Evolutionary conservation across 1,140 invertebrate species (phyloP).

Genomic region (Diuraphis noxia): DNA sequence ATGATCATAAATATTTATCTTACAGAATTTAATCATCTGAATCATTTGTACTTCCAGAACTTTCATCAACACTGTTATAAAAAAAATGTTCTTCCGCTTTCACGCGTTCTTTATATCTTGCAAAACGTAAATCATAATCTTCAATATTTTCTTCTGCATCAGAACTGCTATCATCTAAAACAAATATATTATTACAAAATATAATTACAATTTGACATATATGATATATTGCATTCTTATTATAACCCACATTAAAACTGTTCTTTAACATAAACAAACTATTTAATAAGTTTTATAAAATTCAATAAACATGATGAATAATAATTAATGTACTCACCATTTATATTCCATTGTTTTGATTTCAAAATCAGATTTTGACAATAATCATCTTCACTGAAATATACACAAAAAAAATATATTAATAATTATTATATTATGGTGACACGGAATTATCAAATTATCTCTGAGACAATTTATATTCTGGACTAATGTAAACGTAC

Average conservation of each 20-base stretch:
- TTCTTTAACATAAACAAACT: not conserved
- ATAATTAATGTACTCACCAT: not conserved
- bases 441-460: not conserved
- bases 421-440: not conserved
- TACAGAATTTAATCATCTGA: not conserved
- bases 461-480: not conserved
- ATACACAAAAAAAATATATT: not conserved
- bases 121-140: constrained; percentile 27
- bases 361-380: not conserved
- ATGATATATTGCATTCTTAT: too few relatives aligned
- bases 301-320: not conserved
- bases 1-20: not conserved
- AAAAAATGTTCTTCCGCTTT: constrained; percentile 45
- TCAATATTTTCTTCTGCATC: not conserved
- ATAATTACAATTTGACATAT: too few relatives aligned
- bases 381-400: constrained; percentile 21
- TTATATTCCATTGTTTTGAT: constrained; percentile 24
- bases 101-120: constrained; percentile 28
- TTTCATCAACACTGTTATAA: constrained; percentile 19
- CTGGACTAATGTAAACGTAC: too few relatives aligned
- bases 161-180: not conserved
- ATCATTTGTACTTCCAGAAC: not conserved
- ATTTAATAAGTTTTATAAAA: not conserved
- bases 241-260: too few relatives aligned
- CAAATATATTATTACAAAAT: not conserved